A percentile compares a stretch with the other conserved stretches of the same genome.
These are phyloP conservation scores for Volucella zonaria DNA, from an alignment of 2,888 invertebrate genomes.

Conservation along the genomic window DNA sequence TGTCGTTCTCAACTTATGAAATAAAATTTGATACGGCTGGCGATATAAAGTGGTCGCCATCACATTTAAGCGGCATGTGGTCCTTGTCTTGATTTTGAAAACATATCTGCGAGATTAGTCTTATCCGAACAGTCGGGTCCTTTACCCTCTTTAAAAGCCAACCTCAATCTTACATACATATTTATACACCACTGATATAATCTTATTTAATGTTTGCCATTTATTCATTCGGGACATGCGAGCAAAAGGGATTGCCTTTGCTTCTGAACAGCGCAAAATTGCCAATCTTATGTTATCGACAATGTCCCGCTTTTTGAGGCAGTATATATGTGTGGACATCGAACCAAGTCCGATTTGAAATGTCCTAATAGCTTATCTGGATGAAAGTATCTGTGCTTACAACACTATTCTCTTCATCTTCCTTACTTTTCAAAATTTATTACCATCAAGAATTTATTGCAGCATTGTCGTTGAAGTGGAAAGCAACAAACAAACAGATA, in stretches of 20 bases:
- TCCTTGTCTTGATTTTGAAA: slow-evolving; percentile 17
- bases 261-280: slow-evolving; percentile 23
- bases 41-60: neutral
- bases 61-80: slow-evolving; percentile 35
- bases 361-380: slow-evolving; percentile 35
- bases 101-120: slow-evolving; percentile 44
- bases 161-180: too few species aligned
- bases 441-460: slow-evolving; percentile 54
- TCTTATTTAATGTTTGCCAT: slow-evolving; percentile 24
- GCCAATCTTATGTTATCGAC: slow-evolving; percentile 62
- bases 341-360: slow-evolving; percentile 25
- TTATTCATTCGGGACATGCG: slow-evolving; percentile 20
- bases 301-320: slow-evolving; percentile 18
- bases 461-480: slow-evolving; percentile 23
- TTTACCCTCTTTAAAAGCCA: neutral
- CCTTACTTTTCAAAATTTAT: slow-evolving; percentile 43
- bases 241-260: slow-evolving; percentile 22
- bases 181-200: neutral
- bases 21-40: slow-evolving; percentile 51
- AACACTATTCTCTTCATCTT: neutral
- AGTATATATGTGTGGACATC: neutral
- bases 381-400: slow-evolving; percentile 29
- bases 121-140: neutral
- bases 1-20: slow-evolving; percentile 36
- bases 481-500: slow-evolving; percentile 8